These are phyloP conservation scores for Sarcophaga rosellei DNA, from an alignment of 2,888 invertebrate genomes.

Conservation along the genomic window DNA sequence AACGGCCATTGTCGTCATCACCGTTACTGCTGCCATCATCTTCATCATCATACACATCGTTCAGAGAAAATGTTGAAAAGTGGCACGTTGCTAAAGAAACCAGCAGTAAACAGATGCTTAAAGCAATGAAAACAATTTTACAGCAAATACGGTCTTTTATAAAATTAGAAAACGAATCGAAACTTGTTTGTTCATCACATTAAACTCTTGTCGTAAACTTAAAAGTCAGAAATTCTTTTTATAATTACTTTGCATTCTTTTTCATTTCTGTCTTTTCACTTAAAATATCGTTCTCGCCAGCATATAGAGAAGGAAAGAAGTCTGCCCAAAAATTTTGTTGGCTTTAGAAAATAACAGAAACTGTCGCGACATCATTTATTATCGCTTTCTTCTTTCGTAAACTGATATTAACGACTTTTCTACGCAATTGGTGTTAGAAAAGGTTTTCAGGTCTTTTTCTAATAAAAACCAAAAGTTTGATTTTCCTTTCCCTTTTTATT, in stretches of 20 bases:
- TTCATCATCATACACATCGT: not conserved
- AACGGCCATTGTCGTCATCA: constrained; percentile 46
- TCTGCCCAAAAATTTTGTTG: constrained; percentile 50
- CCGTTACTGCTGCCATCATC: constrained; percentile 9
- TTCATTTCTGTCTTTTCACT: not conserved
- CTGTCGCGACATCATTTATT: constrained; percentile 80
- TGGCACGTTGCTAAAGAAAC: not conserved
- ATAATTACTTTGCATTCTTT: constrained; percentile 17
- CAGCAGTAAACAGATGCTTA: not conserved
- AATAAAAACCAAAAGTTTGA: constrained; percentile 2
- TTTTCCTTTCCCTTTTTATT: not conserved
- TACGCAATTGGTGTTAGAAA: constrained; percentile 63
- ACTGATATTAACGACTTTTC: constrained; percentile 70
- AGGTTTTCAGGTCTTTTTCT: constrained; percentile 36
- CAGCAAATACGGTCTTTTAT: no score
- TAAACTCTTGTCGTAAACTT: not conserved
- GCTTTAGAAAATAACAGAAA: constrained; percentile 73
- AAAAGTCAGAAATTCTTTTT: not conserved
- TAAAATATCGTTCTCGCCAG: constrained; percentile 6
- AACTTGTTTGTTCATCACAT: no score
- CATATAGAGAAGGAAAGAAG: not conserved
- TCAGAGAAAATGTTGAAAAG: not conserved
- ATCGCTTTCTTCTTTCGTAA: constrained; percentile 69
- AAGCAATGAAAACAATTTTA: not conserved
- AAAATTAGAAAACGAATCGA: no score